A percentile compares a stretch with the other conserved stretches of the same genome.
These are phyloP conservation scores for Arrhamphus sclerolepis DNA, from an alignment of 2,797 vertebrate genomes.

Conservation along the genomic window DNA sequence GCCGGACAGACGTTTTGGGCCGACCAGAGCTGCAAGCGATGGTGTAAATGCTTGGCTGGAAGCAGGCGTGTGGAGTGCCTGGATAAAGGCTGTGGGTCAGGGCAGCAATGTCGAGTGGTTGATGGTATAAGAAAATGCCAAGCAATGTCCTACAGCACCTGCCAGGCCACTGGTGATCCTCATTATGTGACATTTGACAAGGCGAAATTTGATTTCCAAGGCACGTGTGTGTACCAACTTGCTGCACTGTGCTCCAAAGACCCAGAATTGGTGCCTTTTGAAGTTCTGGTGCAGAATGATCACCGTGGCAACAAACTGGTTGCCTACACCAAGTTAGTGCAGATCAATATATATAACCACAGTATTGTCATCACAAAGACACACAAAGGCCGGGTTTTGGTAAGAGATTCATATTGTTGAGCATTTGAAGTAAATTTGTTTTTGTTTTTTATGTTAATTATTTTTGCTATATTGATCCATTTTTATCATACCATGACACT, in stretches of 20 bases:
- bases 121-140: slow-evolving; percentile 68
- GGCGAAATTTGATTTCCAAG: slow-evolving; percentile 69
- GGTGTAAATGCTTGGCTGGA: slow-evolving; percentile 64
- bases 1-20: slow-evolving; percentile 71
- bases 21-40: slow-evolving; percentile 55
- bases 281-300: slow-evolving; percentile 78
- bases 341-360: slow-evolving; percentile 66
- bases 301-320: slow-evolving; percentile 64
- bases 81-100: slow-evolving; percentile 46
- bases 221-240: slow-evolving; percentile 77
- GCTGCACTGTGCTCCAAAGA: slow-evolving; percentile 63
- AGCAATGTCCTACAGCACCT: slow-evolving; percentile 66
- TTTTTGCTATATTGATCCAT: neutral
- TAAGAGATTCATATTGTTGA: slow-evolving; percentile 47
- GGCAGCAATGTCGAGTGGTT: slow-evolving; percentile 61
- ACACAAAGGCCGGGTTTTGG: slow-evolving; percentile 63
- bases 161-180: slow-evolving; percentile 69
- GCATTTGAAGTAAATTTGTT: neutral
- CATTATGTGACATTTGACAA: slow-evolving; percentile 79
- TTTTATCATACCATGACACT: neutral
- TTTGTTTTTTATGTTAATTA: too few species aligned
- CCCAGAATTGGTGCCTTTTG: slow-evolving; percentile 65
- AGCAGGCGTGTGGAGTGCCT: slow-evolving; percentile 56
- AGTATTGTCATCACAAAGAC: slow-evolving; percentile 72
- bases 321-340: slow-evolving; percentile 73